Conservation (phyloP, 2,113 vertebrate genomes). For the Hiodon tergisus region DNA sequence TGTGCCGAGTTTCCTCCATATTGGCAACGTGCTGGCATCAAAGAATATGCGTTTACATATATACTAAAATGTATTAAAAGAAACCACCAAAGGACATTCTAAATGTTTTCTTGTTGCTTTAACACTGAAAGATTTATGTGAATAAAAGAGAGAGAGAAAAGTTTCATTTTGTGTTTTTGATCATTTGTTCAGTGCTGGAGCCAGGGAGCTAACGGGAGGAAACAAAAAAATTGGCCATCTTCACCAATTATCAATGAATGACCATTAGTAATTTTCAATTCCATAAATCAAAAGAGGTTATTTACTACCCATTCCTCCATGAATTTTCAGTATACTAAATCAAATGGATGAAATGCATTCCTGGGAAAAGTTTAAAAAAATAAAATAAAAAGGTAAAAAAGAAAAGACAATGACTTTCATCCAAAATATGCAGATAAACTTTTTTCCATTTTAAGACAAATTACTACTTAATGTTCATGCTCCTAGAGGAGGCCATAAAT, state of each 20-base stretch:
- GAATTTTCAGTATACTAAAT: no score
- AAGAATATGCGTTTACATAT: constrained; percentile 98
- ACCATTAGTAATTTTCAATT: no score
- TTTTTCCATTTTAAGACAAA: background rate
- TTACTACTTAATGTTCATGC: background rate
- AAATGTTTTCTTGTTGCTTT: constrained; percentile 99
- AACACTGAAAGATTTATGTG: constrained; percentile 92
- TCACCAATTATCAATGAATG: no score
- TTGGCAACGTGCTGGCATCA: constrained; percentile 94
- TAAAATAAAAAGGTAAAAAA: no score
- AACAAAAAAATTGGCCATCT: background rate
- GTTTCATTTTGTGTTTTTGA: constrained; percentile 11
- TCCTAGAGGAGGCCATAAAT: constrained; percentile 22
- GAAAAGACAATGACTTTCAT: no score
- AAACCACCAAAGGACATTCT: constrained; percentile 99
- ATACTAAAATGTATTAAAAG: constrained; percentile 84
- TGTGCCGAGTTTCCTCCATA: constrained; percentile 89
- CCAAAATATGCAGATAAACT: background rate
- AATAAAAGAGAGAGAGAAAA: constrained; percentile 72
- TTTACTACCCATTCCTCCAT: no score
- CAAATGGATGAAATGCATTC: no score
- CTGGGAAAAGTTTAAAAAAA: no score
- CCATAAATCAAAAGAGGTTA: no score
- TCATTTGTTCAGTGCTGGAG: constrained; percentile 23
- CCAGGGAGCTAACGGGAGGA: constrained; percentile 17